These are phyloP conservation scores for Cryptotermes secundus DNA, from an alignment of 1,140 invertebrate genomes.

Conservation along the genomic window DNA sequence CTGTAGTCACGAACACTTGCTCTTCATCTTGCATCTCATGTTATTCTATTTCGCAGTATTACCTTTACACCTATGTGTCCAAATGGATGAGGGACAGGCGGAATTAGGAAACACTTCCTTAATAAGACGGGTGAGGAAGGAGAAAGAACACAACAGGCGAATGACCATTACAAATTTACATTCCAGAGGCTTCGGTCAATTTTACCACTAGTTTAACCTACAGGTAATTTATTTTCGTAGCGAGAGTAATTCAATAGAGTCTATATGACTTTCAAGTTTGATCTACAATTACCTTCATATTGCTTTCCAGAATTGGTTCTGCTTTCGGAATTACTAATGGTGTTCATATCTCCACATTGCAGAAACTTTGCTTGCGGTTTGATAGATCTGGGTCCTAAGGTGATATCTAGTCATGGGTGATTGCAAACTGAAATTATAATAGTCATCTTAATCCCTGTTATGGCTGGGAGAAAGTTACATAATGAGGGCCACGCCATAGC, in stretches of 20 bases:
- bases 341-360: no score
- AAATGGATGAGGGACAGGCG: background rate
- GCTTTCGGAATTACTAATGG: background rate
- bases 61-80: background rate
- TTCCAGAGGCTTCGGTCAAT: background rate
- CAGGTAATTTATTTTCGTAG: background rate
- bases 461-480: no score
- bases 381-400: no score
- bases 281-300: background rate
- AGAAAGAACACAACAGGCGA: background rate
- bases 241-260: background rate
- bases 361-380: no score
- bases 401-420: no score
- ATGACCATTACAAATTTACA: no score
- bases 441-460: no score
- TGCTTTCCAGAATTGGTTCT: background rate
- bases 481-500: no score
- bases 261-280: background rate
- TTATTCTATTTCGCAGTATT: background rate
- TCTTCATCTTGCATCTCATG: background rate
- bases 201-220: background rate
- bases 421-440: no score
- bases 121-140: background rate
- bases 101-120: background rate
- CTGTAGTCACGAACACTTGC: background rate